phyloP scores from a whole-genome alignment of 1,140 invertebrate species.

The Megathymus violae region DNA sequence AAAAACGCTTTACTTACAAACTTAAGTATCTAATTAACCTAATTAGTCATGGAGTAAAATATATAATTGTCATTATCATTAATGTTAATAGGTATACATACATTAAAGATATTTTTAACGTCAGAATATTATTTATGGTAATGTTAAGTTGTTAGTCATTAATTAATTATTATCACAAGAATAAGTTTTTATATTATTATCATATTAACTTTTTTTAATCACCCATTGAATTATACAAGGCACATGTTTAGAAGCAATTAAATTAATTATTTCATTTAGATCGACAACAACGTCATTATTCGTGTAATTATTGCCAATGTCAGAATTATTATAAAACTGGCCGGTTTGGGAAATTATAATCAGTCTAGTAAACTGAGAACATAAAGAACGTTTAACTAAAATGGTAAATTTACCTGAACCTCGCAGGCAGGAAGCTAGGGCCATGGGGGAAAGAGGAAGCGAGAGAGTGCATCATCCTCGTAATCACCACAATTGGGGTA shows the following conservation, averaged over 20 bases:
- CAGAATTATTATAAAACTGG: constrained; percentile 19
- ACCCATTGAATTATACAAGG: constrained; percentile 6
- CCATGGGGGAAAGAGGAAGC: constrained; percentile 4
- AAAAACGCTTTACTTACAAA: neutral
- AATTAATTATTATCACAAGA: too few species aligned
- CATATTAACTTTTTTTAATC: constrained; percentile 8
- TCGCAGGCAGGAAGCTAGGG: neutral
- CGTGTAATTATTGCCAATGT: neutral
- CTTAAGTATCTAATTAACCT: constrained; percentile 5
- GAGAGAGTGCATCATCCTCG: constrained; percentile 20
- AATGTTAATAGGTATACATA: too few species aligned
- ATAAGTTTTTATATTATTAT: neutral
- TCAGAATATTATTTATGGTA: too few species aligned
- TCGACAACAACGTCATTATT: constrained; percentile 1
- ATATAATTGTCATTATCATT: too few species aligned
- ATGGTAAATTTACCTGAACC: constrained; percentile 16
- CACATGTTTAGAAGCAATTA: constrained; percentile 1
- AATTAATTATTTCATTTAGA: constrained; percentile 13
- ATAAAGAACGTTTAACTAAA: neutral
- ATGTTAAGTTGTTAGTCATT: too few species aligned
- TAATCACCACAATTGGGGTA: constrained; percentile 44
- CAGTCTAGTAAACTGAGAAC: neutral
- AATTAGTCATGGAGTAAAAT: neutral
- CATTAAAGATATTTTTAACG: too few species aligned
- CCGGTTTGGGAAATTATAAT: neutral